These are phyloP conservation scores for Drosophila varians DNA, from an alignment of 1,140 invertebrate species.

Conservation along the genomic window DNA sequence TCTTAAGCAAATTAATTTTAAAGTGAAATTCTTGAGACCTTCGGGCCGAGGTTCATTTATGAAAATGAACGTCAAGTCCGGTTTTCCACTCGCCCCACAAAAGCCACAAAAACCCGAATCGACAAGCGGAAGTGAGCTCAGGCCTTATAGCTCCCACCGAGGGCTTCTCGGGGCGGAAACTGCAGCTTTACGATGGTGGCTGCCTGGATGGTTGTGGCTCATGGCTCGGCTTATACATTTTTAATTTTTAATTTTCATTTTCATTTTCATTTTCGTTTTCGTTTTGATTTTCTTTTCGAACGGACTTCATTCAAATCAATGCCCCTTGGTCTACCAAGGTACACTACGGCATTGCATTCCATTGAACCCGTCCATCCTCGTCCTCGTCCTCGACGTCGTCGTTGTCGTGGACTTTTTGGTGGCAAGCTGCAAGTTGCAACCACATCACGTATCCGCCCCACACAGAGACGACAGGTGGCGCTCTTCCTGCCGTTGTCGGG, in stretches of 20 bases:
- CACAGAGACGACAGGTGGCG: slow-evolving; percentile 39
- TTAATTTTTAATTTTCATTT: slow-evolving; percentile 75
- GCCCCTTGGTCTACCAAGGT: neutral
- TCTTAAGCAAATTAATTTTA: slow-evolving; percentile 72
- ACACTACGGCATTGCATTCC: slow-evolving; percentile 22
- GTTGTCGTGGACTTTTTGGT: slow-evolving; percentile 7
- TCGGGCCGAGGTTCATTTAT: slow-evolving; percentile 44
- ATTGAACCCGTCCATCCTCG: too few species aligned
- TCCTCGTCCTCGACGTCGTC: slow-evolving; percentile 8
- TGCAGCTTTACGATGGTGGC: slow-evolving; percentile 65
- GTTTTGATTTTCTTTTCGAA: slow-evolving; percentile 58
- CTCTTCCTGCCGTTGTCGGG: slow-evolving; percentile 36
- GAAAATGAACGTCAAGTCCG: slow-evolving; percentile 64
- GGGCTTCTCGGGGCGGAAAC: slow-evolving; percentile 54
- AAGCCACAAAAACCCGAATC: slow-evolving; percentile 67
- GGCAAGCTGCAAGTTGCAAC: slow-evolving; percentile 35
- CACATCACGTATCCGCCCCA: slow-evolving; percentile 59
- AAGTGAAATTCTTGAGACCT: slow-evolving; percentile 68
- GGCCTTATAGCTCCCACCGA: slow-evolving; percentile 21
- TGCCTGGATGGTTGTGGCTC: slow-evolving; percentile 35
- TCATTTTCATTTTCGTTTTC: slow-evolving; percentile 57
- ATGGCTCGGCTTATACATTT: slow-evolving; percentile 61
- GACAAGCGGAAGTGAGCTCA: slow-evolving; percentile 66
- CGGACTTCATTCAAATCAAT: slow-evolving; percentile 70
- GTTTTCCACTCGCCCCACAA: slow-evolving; percentile 34